Conservation (phyloP, 1,140 invertebrate species). For the Drosophila funebris region DNA sequence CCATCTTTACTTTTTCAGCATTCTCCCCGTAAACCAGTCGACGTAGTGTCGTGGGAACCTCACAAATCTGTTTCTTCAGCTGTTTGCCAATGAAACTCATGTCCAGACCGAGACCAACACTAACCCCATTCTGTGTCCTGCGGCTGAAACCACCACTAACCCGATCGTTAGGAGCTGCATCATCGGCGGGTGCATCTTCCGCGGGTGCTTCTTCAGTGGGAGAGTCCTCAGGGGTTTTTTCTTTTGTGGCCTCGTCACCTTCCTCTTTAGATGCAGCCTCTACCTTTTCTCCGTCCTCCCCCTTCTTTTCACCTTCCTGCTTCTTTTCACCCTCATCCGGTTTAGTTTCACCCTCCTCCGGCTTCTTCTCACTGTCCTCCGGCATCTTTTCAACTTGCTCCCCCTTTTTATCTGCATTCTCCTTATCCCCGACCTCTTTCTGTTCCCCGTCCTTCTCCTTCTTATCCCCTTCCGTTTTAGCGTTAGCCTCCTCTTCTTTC, state of each 20-base stretch:
- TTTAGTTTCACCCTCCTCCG: too few species aligned
- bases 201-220: background rate
- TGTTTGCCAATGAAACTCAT: background rate
- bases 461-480: background rate
- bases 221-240: background rate
- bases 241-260: background rate
- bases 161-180: background rate
- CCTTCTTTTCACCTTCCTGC: background rate
- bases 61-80: conserved; percentile 6
- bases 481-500: background rate
- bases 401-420: background rate
- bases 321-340: background rate
- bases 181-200: background rate
- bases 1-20: background rate
- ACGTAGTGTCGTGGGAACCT: conserved; percentile 30
- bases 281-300: background rate
- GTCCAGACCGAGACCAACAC: background rate
- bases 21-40: background rate
- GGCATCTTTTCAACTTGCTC: background rate
- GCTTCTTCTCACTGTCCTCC: background rate
- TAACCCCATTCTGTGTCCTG: background rate
- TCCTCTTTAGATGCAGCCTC: background rate
- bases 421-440: too few species aligned
- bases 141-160: background rate
- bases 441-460: background rate